Evolutionary conservation across 2,797 vertebrate genomes (phyloP).

Genomic region (Acanthurus leucopareius): DNA sequence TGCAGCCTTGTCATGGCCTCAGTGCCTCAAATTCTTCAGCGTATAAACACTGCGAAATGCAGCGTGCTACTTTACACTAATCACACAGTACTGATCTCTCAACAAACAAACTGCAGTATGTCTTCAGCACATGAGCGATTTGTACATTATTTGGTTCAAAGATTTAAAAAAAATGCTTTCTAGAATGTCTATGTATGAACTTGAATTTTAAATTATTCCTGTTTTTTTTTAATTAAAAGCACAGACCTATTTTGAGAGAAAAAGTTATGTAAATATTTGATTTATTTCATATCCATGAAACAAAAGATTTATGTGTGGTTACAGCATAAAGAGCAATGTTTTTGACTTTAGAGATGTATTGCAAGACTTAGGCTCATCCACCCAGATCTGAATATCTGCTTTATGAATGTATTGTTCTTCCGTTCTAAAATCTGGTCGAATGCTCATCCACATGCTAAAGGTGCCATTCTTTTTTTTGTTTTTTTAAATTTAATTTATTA

Average conservation of each 20-base stretch:
- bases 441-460: constrained; percentile 67
- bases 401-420: constrained; percentile 86
- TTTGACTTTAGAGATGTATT: constrained; percentile 72
- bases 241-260: constrained; percentile 85
- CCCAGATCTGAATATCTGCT: constrained; percentile 78
- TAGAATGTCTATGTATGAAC: constrained; percentile 87
- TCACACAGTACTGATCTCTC: constrained; percentile 72
- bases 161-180: constrained; percentile 75
- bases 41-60: constrained; percentile 63
- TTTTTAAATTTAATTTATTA: constrained; percentile 35
- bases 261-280: constrained; percentile 84
- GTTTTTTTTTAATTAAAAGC: constrained; percentile 83
- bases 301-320: constrained; percentile 72
- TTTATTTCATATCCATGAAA: constrained; percentile 84
- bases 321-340: constrained; percentile 71
- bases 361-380: constrained; percentile 70
- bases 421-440: constrained; percentile 62
- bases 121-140: constrained; percentile 85
- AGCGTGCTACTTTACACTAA: constrained; percentile 68
- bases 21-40: constrained; percentile 72
- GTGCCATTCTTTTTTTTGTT: constrained; percentile 55
- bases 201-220: constrained; percentile 90
- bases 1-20: constrained; percentile 75
- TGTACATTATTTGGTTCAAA: constrained; percentile 80
- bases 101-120: constrained; percentile 81